phyloP scores from a whole-genome alignment of 2,113 vertebrate genomes.

The Centropus unirufus region DNA sequence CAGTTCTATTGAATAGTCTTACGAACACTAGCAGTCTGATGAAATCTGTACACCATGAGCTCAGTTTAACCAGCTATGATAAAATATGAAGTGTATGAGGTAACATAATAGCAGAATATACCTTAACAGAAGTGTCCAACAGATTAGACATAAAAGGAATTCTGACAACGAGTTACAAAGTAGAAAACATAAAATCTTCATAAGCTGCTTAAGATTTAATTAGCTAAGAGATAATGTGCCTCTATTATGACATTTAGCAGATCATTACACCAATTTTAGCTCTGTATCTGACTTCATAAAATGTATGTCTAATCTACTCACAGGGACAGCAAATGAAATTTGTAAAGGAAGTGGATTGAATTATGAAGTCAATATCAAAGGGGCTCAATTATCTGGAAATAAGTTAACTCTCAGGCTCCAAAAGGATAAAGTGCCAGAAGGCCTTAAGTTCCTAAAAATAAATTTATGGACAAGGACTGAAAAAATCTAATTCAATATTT shows the following conservation, averaged over 20 bases:
- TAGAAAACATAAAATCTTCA: background rate
- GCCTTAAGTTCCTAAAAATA: slow-evolving; percentile 7
- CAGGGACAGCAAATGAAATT: slow-evolving; percentile 33
- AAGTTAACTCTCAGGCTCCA: background rate
- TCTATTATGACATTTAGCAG: slow-evolving; percentile 39
- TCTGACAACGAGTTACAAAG: background rate
- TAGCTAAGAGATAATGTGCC: slow-evolving; percentile 15
- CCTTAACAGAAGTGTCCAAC: background rate
- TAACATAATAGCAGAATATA: background rate
- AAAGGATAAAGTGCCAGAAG: background rate
- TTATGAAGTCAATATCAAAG: slow-evolving; percentile 31
- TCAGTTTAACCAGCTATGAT: background rate
- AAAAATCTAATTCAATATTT: background rate
- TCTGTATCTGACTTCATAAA: slow-evolving; percentile 23
- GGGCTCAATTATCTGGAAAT: slow-evolving; percentile 8
- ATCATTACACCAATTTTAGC: background rate
- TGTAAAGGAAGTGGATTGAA: slow-evolving; percentile 2
- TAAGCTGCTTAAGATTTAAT: slow-evolving; percentile 32
- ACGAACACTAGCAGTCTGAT: background rate
- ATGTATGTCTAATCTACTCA: background rate
- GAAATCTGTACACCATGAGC: background rate
- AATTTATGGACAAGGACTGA: background rate
- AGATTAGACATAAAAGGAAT: slow-evolving; percentile 16
- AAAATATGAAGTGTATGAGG: background rate
- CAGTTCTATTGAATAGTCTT: background rate